phyloP scores from a whole-genome alignment of 2,797 vertebrate genomes.

The Mormyrops boulengeri region DNA sequence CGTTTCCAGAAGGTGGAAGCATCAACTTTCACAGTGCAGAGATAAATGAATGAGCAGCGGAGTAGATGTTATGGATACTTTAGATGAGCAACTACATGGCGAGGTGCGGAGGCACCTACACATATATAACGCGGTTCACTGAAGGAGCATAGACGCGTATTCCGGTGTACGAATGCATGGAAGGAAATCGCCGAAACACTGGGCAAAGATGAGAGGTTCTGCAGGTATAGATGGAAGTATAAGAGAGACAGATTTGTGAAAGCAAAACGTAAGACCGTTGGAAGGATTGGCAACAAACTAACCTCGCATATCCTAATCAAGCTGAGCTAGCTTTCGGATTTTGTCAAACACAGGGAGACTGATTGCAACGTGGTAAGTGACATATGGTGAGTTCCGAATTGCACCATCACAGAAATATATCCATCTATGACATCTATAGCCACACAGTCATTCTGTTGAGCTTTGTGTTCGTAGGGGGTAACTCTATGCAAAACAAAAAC shows the following conservation, averaged over 20 bases:
- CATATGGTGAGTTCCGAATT: not conserved
- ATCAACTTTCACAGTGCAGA: not conserved
- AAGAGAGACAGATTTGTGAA: not conserved
- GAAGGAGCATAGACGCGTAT: not conserved
- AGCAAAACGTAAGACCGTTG: not conserved
- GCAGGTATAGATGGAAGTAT: not conserved
- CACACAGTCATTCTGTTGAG: not conserved
- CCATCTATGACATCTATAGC: not conserved
- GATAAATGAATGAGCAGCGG: not conserved
- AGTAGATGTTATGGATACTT: not conserved
- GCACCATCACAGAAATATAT: not conserved
- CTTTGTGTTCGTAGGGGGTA: not conserved
- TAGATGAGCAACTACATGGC: not conserved
- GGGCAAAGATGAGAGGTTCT: not conserved
- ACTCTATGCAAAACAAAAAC: too few species aligned
- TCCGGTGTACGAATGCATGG: not conserved
- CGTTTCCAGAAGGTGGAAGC: not conserved
- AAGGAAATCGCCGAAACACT: not conserved
- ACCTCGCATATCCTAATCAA: not conserved
- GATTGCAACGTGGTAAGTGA: not conserved
- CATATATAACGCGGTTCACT: not conserved
- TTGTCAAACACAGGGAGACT: not conserved
- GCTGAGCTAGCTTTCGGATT: not conserved
- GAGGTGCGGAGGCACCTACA: not conserved
- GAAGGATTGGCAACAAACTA: not conserved